phyloP scores from a whole-genome alignment of 2,888 invertebrate species.

The Sinohyriopsis cumingii region DNA sequence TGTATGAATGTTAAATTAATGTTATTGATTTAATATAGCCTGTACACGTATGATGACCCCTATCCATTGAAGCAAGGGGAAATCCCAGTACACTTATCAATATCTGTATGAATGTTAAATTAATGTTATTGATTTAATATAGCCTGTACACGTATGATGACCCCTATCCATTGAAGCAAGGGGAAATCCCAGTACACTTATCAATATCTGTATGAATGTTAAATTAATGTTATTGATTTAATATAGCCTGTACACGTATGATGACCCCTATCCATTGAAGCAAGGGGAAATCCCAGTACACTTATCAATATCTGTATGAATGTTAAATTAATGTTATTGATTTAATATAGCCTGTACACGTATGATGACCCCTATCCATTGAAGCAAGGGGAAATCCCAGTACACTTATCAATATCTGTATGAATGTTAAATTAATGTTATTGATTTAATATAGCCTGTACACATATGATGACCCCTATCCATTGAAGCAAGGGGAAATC shows the following conservation, averaged over 20 bases:
- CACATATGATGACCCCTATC: not conserved
- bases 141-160: too few relatives aligned
- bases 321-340: not conserved
- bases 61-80: slow-evolving; percentile 19
- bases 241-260: too few relatives aligned
- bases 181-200: slow-evolving; percentile 16
- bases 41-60: too few relatives aligned
- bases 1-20: slow-evolving; percentile 1
- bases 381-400: slow-evolving; percentile 9
- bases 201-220: slow-evolving; percentile 18
- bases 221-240: not conserved
- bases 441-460: too few relatives aligned
- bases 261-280: slow-evolving; percentile 10
- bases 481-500: slow-evolving; percentile 17
- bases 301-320: slow-evolving; percentile 25
- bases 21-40: too few relatives aligned
- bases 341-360: too few relatives aligned
- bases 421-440: not conserved
- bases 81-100: slow-evolving; percentile 21
- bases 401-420: slow-evolving; percentile 30
- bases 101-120: slow-evolving; percentile 11
- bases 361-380: slow-evolving; percentile 8
- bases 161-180: slow-evolving; percentile 16
- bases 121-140: too few relatives aligned
- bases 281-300: slow-evolving; percentile 15